Base-by-base conservation (phyloP, 2,113 vertebrate species). In the Athene noctua region DNA sequence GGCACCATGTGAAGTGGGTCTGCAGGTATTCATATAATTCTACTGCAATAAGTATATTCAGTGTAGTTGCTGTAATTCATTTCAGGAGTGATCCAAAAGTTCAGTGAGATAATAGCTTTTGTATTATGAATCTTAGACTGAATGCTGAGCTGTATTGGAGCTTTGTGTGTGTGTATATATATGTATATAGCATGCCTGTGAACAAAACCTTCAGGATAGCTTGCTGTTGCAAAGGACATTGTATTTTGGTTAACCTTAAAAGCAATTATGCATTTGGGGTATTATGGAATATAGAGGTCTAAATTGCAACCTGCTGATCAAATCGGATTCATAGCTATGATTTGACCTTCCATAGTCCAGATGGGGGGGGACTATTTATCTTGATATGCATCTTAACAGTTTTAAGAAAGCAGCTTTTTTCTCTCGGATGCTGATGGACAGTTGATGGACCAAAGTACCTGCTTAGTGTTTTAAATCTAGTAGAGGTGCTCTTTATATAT, bases 1-100 rank as follows among this genome's bases (percentile, higher is more conserved):
- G 79, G 36, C 5, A 3, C 15, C n/a, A 4, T 1, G 23, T 32
- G 52, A 30, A n/a, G 36, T 19, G 34, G 59, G 14, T n/a, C 84
- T 73, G 67, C 5, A 36, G 47, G 61, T 15, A 1, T 26, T 59
- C 11, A 0, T 22, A 0, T 5, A 11, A 4, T 29, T 36, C 22
- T 40, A 9, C 61, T 52, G 61, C 13, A 3, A 10, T 22, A 61
- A 15, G 32, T 18, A 1, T 32, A 5, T 46, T 52, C 5, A 8
- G 20, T 58, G 5, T 32, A 15, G 52, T 62, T 26, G 3, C 74
- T 65, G 19, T 6, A 1, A 22, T 11, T 85, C 19, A 5, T 54
- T 26, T 29, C 66, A 42, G 61, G 40, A 75, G 36, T 10, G 36
- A 9, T 20, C 42, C 36, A 36, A 11, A 79, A 30, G 51, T 11